Base-by-base conservation (phyloP, 92 coral and sea anemone genomes). In the Porites divaricata region DNA sequence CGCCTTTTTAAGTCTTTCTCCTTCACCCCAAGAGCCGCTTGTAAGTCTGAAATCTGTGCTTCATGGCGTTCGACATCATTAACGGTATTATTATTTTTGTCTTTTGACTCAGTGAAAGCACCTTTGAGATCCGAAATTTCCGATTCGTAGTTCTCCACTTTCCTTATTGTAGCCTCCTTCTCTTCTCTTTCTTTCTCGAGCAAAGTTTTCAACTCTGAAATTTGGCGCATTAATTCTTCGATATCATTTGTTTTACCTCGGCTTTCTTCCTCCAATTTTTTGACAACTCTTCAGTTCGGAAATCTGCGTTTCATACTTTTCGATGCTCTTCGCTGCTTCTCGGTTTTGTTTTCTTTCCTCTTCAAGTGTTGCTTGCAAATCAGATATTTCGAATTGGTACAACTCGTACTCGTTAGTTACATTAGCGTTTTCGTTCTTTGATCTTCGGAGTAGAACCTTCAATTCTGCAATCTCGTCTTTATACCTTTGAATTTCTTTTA, bases 401-500 rank as follows among this genome's bases (percentile, higher is more conserved):
- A 19, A 56, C 80, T 65, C 73, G 64, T 68, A 48, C 24, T 80
- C 82, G 21, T 64, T 58, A 48, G 81, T 45, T 35, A 56, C 67
- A 23, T 58, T 69, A 26, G 53, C 25, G 24, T 74, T 53, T 20
- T 79, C 78, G 45, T 49, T 71, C 49, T 63, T 41, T 14, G 86
- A 58, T 57, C 45, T 24, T 22, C 48, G 25, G 20, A 72, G 77
- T 10, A 69, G 71, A 45, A 45, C 49, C 24, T 35, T 81, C 6
- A 70, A 56, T 9, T 75, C 77, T 23, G 77, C 48, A 20, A 71
- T 81, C 59, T 75, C 65, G 48, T 24, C 6, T 72, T 74, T 61
- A 9, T 83, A 64, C 9, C 80, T 70, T 12, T 75, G 70, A 21
- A 77, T 80, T 50, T 87, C 68, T 67, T 84, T 77, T 14, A 81